A percentile compares a stretch with the other conserved stretches of the same genome.
Evolutionary conservation across 92 coral and sea anemone genomes (phyloP).

Genomic region (Parazoanthus atlanticus): DNA sequence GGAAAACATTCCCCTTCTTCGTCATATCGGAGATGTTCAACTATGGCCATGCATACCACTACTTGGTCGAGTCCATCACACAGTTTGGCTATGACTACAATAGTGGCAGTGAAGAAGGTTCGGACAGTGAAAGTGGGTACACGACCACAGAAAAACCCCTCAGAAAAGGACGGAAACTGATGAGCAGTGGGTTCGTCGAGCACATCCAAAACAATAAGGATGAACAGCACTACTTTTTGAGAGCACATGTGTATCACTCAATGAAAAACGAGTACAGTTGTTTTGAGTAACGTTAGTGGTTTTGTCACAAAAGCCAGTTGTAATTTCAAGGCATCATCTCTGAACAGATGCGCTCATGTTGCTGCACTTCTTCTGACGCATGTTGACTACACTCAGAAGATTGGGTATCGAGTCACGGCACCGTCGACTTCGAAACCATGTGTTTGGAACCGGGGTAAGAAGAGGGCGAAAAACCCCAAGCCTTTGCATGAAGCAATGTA

Average conservation of each 20-base stretch:
- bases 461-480: constrained; percentile 28
- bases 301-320: constrained; percentile 54
- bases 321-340: constrained; percentile 28
- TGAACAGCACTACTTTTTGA: not conserved
- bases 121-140: not conserved
- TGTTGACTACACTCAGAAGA: constrained; percentile 4
- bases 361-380: constrained; percentile 45
- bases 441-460: constrained; percentile 25
- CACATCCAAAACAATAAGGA: not conserved
- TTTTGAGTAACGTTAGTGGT: constrained; percentile 51
- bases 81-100: not conserved
- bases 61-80: constrained; percentile 21
- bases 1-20: constrained; percentile 40
- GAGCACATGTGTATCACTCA: not conserved
- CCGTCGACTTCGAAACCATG: constrained; percentile 41
- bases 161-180: constrained; percentile 10
- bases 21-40: constrained; percentile 48
- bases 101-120: not conserved
- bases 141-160: constrained; percentile 1
- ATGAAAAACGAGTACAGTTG: constrained; percentile 52
- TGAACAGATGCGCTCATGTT: constrained; percentile 45
- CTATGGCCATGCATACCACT: constrained; percentile 38
- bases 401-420: constrained; percentile 19
- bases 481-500: constrained; percentile 12
- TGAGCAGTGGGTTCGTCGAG: not conserved